Evolutionary conservation across 2,113 vertebrate species (phyloP).

Genomic region (Isichthys henryi): DNA sequence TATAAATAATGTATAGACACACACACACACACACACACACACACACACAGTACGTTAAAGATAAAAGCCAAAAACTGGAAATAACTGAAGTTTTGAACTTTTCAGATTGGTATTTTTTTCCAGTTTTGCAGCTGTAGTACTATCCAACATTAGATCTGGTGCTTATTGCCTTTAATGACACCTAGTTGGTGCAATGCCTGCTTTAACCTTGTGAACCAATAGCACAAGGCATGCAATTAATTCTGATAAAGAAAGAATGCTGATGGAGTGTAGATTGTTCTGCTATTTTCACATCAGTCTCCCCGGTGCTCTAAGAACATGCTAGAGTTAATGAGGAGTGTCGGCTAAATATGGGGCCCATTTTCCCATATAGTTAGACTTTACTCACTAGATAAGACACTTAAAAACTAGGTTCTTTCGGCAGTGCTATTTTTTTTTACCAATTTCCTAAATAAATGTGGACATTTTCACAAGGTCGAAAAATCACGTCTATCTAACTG

Average conservation of each 20-base stretch:
- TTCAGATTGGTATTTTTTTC: conserved; percentile 24
- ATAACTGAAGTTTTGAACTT: conserved; percentile 44
- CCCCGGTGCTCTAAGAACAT: conserved; percentile 25
- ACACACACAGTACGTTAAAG: neutral
- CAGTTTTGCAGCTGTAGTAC: conserved; percentile 36
- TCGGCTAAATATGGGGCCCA: conserved; percentile 34
- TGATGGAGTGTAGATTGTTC: conserved; percentile 49
- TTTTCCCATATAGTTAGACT: conserved; percentile 28
- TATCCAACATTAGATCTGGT: conserved; percentile 37
- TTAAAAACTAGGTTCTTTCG: neutral
- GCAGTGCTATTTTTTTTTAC: neutral
- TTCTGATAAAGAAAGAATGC: conserved; percentile 44
- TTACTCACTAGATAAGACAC: neutral
- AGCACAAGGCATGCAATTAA: conserved; percentile 51
- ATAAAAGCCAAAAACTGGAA: neutral
- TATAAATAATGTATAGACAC: neutral
- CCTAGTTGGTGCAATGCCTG: conserved; percentile 10
- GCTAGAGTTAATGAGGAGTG: conserved; percentile 45
- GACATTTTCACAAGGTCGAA: neutral
- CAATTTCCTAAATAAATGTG: neutral
- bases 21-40: neutral
- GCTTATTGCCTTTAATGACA: conserved; percentile 47
- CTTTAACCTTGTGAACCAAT: conserved; percentile 41
- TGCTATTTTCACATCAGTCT: conserved; percentile 44
- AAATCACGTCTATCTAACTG: neutral